These are phyloP conservation scores for Danio choprae DNA, from an alignment of 2,797 vertebrate species.

Conservation along the genomic window DNA sequence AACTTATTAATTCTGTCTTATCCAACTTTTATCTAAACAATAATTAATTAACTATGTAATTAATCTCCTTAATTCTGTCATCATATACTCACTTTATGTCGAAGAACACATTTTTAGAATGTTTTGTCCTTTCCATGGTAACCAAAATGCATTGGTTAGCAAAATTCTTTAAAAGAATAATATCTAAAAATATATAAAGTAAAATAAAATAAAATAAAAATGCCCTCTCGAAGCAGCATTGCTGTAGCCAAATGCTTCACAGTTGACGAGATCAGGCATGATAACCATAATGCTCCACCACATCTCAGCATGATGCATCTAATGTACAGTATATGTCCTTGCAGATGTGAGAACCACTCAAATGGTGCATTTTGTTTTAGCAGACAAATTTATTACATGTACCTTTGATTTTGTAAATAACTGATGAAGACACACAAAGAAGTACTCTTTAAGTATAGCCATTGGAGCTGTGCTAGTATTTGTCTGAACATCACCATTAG, in stretches of 20 bases:
- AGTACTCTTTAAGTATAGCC: not conserved
- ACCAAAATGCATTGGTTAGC: not conserved
- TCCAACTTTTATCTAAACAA: too few species aligned
- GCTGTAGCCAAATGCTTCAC: not conserved
- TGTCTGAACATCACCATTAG: constrained; percentile 14
- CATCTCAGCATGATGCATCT: not conserved
- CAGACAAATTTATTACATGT: not conserved
- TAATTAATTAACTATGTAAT: too few species aligned
- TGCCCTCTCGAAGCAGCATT: not conserved
- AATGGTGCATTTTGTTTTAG: not conserved
- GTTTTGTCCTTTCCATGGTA: not conserved
- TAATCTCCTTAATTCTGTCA: not conserved
- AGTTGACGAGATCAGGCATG: not conserved
- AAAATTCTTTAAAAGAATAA: not conserved
- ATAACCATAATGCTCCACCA: not conserved
- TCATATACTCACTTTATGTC: not conserved
- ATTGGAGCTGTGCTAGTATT: constrained; percentile 1
- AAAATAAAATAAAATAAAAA: too few species aligned
- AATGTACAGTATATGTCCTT: not conserved
- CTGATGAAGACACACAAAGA: not conserved
- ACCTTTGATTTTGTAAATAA: not conserved
- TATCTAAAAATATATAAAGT: too few species aligned
- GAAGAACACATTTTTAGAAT: not conserved
- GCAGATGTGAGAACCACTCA: not conserved
- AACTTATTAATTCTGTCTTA: too few species aligned